Percentiles rank a stretch among this genome's conserved stretches.
phyloP scores from a whole-genome alignment of 2,113 vertebrate genomes.

The Chaetodon auriga region DNA sequence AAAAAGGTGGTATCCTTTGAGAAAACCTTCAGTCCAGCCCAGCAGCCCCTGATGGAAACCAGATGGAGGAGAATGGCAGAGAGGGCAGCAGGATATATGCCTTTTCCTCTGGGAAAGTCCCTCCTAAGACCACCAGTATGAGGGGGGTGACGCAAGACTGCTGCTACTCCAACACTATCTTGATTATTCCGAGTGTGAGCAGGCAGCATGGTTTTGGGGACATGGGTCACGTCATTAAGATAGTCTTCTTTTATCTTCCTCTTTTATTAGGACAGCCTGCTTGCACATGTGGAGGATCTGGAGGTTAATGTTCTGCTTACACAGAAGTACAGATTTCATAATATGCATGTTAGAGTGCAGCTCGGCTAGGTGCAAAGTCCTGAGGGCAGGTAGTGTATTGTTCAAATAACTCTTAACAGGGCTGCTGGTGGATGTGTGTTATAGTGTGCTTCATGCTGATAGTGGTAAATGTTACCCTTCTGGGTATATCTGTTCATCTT shows the following conservation, averaged over 20 bases:
- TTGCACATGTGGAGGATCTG: not conserved
- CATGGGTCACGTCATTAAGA: too few relatives aligned
- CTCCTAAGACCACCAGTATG: conserved; percentile 44
- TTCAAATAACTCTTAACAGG: too few relatives aligned
- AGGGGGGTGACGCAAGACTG: conserved; percentile 58
- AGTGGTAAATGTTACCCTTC: not conserved
- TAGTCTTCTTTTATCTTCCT: too few relatives aligned
- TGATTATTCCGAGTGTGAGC: conserved; percentile 10
- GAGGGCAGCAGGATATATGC: conserved; percentile 63
- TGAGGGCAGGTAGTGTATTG: not conserved
- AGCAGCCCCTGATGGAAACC: conserved; percentile 77
- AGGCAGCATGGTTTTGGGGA: not conserved
- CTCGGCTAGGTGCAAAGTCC: not conserved
- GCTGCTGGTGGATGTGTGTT: too few relatives aligned
- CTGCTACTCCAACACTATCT: not conserved
- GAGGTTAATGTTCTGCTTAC: not conserved
- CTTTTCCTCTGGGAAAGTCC: conserved; percentile 70
- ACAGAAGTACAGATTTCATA: not conserved
- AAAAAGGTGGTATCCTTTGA: conserved; percentile 24
- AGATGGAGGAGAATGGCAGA: conserved; percentile 74
- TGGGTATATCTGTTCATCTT: not conserved
- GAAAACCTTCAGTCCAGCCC: conserved; percentile 35
- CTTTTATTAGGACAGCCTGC: too few relatives aligned
- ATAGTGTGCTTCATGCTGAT: not conserved
- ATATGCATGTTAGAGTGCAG: not conserved